Evolutionary conservation across 2,113 vertebrate genomes (phyloP).

Genomic region (Pangasianodon gigas): DNA sequence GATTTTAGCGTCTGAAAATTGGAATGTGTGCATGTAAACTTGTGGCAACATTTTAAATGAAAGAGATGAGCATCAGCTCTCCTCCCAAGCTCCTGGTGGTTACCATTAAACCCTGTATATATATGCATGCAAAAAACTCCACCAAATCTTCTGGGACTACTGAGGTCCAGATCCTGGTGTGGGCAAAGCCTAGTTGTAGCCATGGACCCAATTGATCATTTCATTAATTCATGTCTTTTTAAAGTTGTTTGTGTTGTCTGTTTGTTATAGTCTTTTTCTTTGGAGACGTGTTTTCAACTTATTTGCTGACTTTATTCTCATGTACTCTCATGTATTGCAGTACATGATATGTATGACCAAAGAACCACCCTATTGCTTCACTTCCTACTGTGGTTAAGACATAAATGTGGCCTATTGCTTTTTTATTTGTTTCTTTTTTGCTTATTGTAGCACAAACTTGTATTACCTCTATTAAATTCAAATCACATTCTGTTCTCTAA

Average conservation of each 20-base stretch:
- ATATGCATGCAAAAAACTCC: background rate
- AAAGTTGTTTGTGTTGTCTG: background rate
- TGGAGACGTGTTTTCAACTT: background rate
- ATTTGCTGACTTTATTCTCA: background rate
- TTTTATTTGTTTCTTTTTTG: background rate
- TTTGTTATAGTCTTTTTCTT: background rate
- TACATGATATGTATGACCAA: background rate
- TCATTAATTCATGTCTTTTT: background rate
- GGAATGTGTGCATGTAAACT: background rate
- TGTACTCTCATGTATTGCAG: background rate
- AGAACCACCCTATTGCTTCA: slow-evolving; percentile 5
- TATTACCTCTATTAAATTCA: background rate
- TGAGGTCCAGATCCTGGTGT: background rate
- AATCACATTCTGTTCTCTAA: background rate
- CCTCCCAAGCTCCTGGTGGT: background rate
- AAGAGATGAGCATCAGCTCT: background rate
- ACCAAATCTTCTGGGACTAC: background rate
- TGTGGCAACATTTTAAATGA: background rate
- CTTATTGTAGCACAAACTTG: background rate
- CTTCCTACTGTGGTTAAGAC: background rate
- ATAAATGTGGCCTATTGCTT: background rate
- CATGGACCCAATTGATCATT: background rate
- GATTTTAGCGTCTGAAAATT: background rate
- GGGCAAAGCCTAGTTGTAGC: background rate
- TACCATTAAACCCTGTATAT: background rate